Conservation (phyloP, 2,113 vertebrate genomes). For the Telmatochromis sp. region DNA sequence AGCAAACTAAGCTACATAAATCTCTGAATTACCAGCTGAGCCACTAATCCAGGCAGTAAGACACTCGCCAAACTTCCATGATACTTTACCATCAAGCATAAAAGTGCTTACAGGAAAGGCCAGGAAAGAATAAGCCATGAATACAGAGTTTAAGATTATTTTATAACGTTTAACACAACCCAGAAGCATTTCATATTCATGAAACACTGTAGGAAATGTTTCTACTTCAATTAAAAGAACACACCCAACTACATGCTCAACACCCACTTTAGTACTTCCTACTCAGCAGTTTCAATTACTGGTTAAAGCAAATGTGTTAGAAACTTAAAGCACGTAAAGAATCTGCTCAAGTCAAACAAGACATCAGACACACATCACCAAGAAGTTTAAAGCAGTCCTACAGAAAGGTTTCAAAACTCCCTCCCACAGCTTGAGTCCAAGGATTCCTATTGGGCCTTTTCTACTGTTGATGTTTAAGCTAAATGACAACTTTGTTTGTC, state of each 20-base stretch:
- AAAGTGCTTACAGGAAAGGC: neutral
- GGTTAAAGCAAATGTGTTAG: neutral
- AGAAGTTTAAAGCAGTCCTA: neutral
- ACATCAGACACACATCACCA: neutral
- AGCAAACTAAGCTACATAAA: neutral
- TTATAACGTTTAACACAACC: accelerated
- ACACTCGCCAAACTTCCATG: neutral
- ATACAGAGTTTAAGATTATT: neutral
- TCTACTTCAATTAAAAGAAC: neutral
- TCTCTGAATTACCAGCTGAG: neutral
- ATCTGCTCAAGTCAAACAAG: neutral
- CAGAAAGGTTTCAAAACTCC: neutral
- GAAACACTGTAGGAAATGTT: neutral
- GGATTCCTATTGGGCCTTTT: neutral
- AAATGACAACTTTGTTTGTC: neutral
- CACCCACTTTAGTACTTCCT: accelerated
- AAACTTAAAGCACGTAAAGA: neutral
- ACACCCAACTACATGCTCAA: neutral
- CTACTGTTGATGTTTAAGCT: neutral
- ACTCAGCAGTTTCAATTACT: neutral
- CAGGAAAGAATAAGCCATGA: neutral
- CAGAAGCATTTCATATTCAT: neutral
- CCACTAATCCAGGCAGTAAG: neutral
- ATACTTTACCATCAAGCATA: accelerated
- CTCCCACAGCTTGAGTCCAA: neutral